These are phyloP conservation scores for Eleutherodactylus coqui DNA, from an alignment of 2,797 vertebrate genomes.

Conservation along the genomic window DNA sequence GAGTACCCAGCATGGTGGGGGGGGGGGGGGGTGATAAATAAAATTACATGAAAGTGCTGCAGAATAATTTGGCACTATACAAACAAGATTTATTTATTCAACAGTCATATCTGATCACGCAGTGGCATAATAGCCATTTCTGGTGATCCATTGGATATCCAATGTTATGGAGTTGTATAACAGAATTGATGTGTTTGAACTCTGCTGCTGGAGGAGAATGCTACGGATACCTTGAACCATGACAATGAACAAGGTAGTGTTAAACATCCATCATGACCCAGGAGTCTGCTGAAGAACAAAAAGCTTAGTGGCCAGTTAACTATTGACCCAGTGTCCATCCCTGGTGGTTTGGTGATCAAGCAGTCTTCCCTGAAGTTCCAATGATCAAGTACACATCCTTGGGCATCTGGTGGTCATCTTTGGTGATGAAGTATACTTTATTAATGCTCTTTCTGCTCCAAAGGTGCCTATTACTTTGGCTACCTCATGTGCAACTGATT, in stretches of 20 bases:
- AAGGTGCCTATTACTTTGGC: constrained; percentile 11
- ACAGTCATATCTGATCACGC: neutral
- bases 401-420: neutral
- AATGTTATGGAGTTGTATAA: too few relatives aligned
- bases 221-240: too few relatives aligned
- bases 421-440: neutral
- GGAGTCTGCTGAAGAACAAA: too few relatives aligned
- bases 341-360: neutral
- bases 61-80: too few relatives aligned
- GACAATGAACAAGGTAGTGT: too few relatives aligned
- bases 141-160: neutral
- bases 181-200: neutral
- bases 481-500: constrained; percentile 11
- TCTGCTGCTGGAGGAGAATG: too few relatives aligned
- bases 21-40: too few relatives aligned
- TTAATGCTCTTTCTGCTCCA: neutral
- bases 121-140: too few relatives aligned
- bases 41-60: too few relatives aligned
- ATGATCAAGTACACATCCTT: neutral
- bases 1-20: too few relatives aligned
- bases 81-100: too few relatives aligned
- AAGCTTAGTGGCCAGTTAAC: neutral
- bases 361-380: neutral
- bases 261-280: too few relatives aligned
- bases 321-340: neutral